phyloP scores from a whole-genome alignment of 2,797 vertebrate species.

The Tragelaphus eurycerus region DNA sequence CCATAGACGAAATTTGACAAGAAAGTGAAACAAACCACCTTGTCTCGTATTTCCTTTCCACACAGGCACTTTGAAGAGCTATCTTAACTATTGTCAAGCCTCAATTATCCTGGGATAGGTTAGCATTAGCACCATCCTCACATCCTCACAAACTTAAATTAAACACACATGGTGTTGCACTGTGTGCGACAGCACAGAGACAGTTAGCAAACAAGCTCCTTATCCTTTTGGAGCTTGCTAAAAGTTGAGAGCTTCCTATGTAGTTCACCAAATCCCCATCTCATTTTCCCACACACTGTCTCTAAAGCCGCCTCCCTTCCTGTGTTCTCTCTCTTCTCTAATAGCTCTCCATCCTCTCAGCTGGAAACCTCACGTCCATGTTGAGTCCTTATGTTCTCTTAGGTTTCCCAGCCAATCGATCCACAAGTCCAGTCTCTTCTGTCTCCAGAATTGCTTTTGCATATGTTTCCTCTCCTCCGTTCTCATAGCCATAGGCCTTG shows the following conservation, averaged over 20 bases:
- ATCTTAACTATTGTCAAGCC: slow-evolving; percentile 46
- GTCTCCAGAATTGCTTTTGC: slow-evolving; percentile 45
- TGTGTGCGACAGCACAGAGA: background rate
- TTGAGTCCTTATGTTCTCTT: slow-evolving; percentile 41
- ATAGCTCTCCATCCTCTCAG: background rate
- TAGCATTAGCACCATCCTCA: background rate
- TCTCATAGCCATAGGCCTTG: background rate
- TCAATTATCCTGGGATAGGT: slow-evolving; percentile 6
- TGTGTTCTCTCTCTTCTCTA: background rate
- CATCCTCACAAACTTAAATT: slow-evolving; percentile 6
- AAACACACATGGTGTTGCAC: background rate
- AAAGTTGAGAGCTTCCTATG: background rate
- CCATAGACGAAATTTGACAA: slow-evolving; percentile 54
- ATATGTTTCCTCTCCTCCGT: background rate
- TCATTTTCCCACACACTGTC: background rate
- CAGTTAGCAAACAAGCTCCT: slow-evolving; percentile 24
- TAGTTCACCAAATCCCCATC: background rate
- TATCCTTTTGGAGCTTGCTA: background rate
- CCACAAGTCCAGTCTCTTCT: slow-evolving; percentile 17
- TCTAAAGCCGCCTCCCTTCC: background rate
- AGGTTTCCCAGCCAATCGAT: background rate
- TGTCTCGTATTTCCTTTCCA: slow-evolving; percentile 55
- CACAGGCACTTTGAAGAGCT: slow-evolving; percentile 26
- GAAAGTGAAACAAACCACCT: slow-evolving; percentile 48
- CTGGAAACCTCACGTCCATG: slow-evolving; percentile 36